Evolutionary conservation across 1,140 invertebrate species (phyloP).

Genomic region (Thaumatotibia leucotreta): DNA sequence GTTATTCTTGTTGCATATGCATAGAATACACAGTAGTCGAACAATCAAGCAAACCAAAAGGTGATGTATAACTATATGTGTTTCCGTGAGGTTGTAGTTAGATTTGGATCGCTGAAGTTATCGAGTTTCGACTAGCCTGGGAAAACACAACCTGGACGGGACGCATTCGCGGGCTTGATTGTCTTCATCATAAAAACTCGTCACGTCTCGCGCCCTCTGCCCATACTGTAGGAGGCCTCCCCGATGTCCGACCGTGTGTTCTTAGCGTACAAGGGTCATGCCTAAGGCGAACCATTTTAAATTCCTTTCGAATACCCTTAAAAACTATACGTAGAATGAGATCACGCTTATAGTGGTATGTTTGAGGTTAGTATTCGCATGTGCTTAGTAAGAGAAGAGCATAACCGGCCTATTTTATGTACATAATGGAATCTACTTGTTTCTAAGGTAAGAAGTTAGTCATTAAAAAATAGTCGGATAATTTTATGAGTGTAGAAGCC

Average conservation of each 20-base stretch:
- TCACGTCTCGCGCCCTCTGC: constrained; percentile 34
- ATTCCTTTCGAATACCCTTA: background rate
- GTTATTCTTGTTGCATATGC: background rate
- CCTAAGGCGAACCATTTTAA: background rate
- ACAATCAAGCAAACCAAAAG: background rate
- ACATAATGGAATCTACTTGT: background rate
- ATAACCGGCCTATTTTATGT: background rate
- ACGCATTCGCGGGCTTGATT: constrained; percentile 43
- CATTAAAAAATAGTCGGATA: too few species aligned
- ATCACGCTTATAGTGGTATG: background rate
- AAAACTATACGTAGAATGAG: background rate
- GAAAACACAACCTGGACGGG: constrained; percentile 18
- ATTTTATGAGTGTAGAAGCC: too few species aligned
- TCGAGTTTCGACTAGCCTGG: background rate
- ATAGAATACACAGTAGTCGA: background rate
- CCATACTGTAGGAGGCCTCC: constrained; percentile 26
- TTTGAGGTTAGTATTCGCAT: background rate
- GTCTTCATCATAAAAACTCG: constrained; percentile 48
- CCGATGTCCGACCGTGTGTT: background rate
- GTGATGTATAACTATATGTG: too few species aligned
- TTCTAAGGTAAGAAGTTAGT: background rate
- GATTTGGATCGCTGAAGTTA: too few species aligned
- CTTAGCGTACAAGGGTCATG: constrained; percentile 4
- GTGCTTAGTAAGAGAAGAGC: background rate
- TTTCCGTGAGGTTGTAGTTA: too few species aligned